phyloP scores from a whole-genome alignment of 1,140 invertebrate species.

The Asobara japonica region DNA sequence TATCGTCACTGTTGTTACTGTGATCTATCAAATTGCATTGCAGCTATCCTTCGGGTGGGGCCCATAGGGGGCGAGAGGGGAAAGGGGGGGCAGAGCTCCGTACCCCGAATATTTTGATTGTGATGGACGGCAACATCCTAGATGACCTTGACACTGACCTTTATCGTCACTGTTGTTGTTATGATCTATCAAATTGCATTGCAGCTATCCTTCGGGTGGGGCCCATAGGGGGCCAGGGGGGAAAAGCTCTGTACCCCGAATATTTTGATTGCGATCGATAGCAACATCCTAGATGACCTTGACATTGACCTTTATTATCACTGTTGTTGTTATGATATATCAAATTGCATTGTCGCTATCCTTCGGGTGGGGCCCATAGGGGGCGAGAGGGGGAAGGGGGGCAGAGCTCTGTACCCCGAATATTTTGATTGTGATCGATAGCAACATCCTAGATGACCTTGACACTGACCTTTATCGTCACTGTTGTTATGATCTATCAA shows the following conservation, averaged over 20 bases:
- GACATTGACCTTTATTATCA: too few species aligned
- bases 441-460: not conserved
- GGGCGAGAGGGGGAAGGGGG: not conserved
- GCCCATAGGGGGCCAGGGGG: not conserved
- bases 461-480: not conserved
- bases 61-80: too few species aligned
- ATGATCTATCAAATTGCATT: slow-evolving; percentile 25
- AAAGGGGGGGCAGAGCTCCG: too few species aligned
- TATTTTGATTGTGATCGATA: too few species aligned
- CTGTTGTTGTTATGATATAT: slow-evolving; percentile 24
- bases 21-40: too few species aligned
- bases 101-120: too few species aligned
- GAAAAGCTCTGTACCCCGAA: too few species aligned
- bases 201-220: not conserved
- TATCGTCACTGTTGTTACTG: slow-evolving; percentile 28
- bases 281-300: too few species aligned
- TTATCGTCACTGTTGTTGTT: not conserved
- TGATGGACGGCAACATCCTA: too few species aligned
- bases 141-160: not conserved
- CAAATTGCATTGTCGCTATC: slow-evolving; percentile 25
- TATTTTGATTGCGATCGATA: too few species aligned
- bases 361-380: not conserved
- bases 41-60: too few species aligned
- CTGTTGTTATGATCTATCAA: not conserved
- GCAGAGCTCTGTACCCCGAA: not conserved